Evolutionary conservation across 1,140 invertebrate genomes (phyloP).

Genomic region (Diuraphis noxia): DNA sequence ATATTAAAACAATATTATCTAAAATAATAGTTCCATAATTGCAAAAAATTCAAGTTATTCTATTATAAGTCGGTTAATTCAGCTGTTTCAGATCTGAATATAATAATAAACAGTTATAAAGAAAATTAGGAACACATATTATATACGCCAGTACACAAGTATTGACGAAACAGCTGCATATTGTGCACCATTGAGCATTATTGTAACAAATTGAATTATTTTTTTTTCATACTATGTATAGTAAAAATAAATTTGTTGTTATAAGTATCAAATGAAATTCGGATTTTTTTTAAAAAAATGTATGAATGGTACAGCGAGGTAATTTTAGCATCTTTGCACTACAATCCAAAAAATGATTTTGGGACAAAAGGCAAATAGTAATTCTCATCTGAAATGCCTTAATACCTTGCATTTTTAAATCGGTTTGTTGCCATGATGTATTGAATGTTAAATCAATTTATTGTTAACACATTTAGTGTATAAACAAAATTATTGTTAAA

Average conservation of each 20-base stretch:
- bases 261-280: constrained; percentile 17
- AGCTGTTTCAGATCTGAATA: constrained; percentile 38
- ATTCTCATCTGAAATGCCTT: neutral
- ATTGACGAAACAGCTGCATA: constrained; percentile 32
- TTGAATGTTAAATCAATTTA: neutral
- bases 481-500: neutral
- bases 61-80: constrained; percentile 15
- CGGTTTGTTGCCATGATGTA: neutral
- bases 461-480: neutral
- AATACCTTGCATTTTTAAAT: constrained; percentile 25
- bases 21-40: constrained; percentile 20
- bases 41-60: constrained; percentile 24
- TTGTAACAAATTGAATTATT: neutral
- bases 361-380: neutral
- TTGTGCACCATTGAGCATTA: constrained; percentile 22
- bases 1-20: constrained; percentile 1
- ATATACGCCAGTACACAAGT: neutral
- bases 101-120: constrained; percentile 27
- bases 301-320: neutral
- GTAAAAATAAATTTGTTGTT: neutral
- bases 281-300: neutral
- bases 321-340: neutral
- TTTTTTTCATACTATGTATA: neutral
- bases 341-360: neutral
- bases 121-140: constrained; percentile 24